A percentile compares a stretch with the other conserved stretches of the same genome.
These are phyloP conservation scores for Cnemophilus loriae DNA, from an alignment of 2,113 vertebrate genomes.

Conservation along the genomic window DNA sequence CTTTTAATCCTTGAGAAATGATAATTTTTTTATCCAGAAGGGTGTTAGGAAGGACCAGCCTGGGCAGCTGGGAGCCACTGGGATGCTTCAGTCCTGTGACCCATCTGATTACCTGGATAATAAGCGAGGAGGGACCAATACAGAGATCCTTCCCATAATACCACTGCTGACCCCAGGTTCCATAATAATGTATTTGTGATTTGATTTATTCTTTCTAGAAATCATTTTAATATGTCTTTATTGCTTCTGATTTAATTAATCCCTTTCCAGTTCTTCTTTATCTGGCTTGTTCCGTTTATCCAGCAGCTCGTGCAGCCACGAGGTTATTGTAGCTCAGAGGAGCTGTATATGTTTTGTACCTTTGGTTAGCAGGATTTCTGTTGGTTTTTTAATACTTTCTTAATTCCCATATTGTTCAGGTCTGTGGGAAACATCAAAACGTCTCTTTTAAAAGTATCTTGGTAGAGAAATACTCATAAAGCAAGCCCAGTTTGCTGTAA, in stretches of 20 bases:
- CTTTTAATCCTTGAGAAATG: neutral
- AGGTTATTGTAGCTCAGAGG: neutral
- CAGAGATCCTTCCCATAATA: neutral
- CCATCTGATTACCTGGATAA: neutral
- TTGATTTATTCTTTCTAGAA: constrained; percentile 24
- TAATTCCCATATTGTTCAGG: neutral
- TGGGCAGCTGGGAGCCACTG: neutral
- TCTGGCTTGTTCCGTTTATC: neutral
- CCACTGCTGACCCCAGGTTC: neutral
- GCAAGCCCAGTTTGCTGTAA: neutral
- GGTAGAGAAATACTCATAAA: neutral
- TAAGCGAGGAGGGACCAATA: neutral
- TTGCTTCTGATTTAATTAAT: constrained; percentile 1
- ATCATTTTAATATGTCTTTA: neutral
- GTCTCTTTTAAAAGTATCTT: neutral
- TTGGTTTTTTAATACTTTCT: neutral
- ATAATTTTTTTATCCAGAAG: neutral
- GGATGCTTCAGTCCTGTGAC: neutral
- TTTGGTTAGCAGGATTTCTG: neutral
- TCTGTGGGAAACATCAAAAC: neutral
- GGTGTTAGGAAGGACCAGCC: neutral
- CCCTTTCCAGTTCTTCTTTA: neutral
- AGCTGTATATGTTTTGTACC: neutral
- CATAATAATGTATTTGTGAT: neutral
- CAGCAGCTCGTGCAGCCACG: neutral